These are phyloP conservation scores for Halcyon senegalensis DNA, from an alignment of 2,113 vertebrate species.

Conservation along the genomic window DNA sequence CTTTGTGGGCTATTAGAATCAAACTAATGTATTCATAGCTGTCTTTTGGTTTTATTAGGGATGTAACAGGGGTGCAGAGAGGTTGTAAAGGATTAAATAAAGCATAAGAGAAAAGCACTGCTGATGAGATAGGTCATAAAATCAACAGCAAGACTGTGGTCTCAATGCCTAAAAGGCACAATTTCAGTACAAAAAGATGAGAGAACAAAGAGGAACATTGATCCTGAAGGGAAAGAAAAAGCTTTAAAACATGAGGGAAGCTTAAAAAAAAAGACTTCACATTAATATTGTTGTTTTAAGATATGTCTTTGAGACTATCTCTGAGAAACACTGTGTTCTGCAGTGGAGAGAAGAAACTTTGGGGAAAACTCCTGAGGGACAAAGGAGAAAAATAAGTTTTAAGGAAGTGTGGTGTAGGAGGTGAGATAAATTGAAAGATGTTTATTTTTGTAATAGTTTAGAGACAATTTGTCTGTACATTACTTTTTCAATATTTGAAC, in stretches of 20 bases:
- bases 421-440: neutral
- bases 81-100: neutral
- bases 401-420: neutral
- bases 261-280: neutral
- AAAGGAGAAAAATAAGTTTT: neutral
- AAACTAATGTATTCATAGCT: neutral
- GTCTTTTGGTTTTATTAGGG: neutral
- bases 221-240: fast-evolving
- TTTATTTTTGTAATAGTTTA: neutral
- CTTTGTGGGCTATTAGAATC: neutral
- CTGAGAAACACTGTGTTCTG: neutral
- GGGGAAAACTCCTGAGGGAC: neutral
- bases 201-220: neutral
- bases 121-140: neutral
- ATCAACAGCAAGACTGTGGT: neutral
- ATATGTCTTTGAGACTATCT: neutral
- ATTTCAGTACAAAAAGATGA: neutral
- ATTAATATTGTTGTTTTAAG: neutral
- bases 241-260: neutral
- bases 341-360: neutral
- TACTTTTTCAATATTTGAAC: neutral
- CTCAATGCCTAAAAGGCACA: neutral
- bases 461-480: neutral
- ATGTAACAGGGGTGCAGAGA: neutral
- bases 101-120: neutral